Evolutionary conservation across 1,140 invertebrate genomes (phyloP).

Genomic region (Temnothorax curvispinosus): DNA sequence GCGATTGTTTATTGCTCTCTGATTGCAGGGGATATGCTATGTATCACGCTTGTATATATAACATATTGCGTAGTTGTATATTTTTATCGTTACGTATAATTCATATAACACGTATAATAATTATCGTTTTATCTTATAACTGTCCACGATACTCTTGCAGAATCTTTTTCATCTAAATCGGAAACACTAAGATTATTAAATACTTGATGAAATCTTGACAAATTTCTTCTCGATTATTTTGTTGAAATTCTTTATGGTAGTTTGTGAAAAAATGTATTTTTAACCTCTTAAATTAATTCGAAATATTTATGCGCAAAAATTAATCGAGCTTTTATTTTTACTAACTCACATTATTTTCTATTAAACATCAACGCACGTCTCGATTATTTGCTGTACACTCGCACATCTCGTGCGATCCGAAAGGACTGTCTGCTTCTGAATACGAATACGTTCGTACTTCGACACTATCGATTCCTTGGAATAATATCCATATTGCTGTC

Average conservation of each 20-base stretch:
- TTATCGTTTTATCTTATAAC: background rate
- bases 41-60: background rate
- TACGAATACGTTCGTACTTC: constrained; percentile 19
- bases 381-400: background rate
- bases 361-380: background rate
- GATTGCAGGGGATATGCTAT: background rate
- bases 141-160: background rate
- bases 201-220: background rate
- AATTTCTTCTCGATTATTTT: background rate
- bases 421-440: background rate
- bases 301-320: background rate
- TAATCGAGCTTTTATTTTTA: background rate
- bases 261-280: background rate
- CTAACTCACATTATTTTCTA: background rate
- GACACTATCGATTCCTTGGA: constrained; percentile 33
- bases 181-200: background rate
- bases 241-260: background rate
- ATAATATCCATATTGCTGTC: constrained; percentile 55
- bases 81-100: background rate
- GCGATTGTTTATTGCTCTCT: background rate
- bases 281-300: background rate
- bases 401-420: background rate
- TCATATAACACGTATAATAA: background rate
- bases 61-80: background rate
- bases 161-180: background rate